Conservation (phyloP, 2,113 vertebrate species). For the Grantiella picta region DNA sequence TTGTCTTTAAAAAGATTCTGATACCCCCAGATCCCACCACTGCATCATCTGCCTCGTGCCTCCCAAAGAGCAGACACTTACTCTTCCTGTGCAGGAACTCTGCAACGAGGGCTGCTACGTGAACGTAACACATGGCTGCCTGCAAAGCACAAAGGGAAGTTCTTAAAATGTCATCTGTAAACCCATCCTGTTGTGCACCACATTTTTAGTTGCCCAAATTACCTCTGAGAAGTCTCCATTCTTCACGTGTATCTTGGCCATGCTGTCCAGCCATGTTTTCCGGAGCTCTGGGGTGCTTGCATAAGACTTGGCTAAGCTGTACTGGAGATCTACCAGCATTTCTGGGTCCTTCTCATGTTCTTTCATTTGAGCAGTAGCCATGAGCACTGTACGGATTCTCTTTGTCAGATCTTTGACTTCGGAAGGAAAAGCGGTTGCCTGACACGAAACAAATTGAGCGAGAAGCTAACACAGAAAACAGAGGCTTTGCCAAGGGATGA, state of each 20-base stretch:
- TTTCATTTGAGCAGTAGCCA: conserved; percentile 97
- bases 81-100: conserved; percentile 96
- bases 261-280: conserved; percentile 96
- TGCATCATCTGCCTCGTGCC: background rate
- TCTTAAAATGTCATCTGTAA: background rate
- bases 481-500: background rate
- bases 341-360: conserved; percentile 96
- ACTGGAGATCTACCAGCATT: conserved; percentile 95
- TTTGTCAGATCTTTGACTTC: conserved; percentile 97
- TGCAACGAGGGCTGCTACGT: conserved; percentile 90
- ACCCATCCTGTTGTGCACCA: background rate
- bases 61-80: conserved; percentile 70
- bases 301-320: conserved; percentile 95
- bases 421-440: conserved; percentile 89
- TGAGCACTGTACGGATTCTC: conserved; percentile 94
- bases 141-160: conserved; percentile 63
- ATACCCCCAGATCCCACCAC: background rate
- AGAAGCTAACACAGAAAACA: background rate
- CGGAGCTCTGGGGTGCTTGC: conserved; percentile 95
- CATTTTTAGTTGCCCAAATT: background rate
- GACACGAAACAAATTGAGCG: background rate
- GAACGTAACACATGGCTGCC: conserved; percentile 96
- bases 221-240: conserved; percentile 97
- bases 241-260: conserved; percentile 94
- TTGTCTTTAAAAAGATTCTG: background rate